Evolutionary conservation across 2,113 vertebrate species (phyloP).

Genomic region (Colinus virginianus): DNA sequence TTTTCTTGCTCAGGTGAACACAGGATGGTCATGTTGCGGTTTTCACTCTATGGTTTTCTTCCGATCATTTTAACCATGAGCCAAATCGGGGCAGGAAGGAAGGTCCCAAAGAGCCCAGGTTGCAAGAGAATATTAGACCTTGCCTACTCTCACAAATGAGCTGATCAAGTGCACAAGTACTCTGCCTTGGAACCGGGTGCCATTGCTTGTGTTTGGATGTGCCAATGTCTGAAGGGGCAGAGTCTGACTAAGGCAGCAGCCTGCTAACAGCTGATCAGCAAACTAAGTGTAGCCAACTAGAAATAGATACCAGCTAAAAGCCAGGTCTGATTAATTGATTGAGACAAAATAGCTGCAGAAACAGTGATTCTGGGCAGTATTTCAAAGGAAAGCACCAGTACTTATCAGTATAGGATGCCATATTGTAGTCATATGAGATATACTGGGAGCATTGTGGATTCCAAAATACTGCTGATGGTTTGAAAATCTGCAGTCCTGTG

Average conservation of each 20-base stretch:
- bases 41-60: background rate
- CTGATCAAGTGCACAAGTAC: background rate
- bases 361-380: background rate
- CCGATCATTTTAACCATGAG: background rate
- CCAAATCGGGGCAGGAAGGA: background rate
- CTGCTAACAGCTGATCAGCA: background rate
- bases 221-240: fast-evolving
- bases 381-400: background rate
- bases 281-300: background rate
- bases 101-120: background rate
- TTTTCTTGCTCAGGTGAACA: background rate
- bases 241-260: background rate
- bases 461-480: background rate
- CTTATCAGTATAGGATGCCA: background rate
- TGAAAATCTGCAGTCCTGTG: background rate
- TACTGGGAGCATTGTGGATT: background rate
- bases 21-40: background rate
- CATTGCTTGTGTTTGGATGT: background rate
- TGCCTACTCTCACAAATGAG: background rate
- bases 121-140: background rate
- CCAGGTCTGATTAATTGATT: background rate
- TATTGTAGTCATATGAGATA: background rate
- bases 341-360: background rate
- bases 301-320: background rate
- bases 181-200: background rate